Percentiles rank a stretch among this genome's conserved stretches.
Evolutionary conservation across 1,140 invertebrate genomes (phyloP).

Genomic region (Harpegnathos saltator): DNA sequence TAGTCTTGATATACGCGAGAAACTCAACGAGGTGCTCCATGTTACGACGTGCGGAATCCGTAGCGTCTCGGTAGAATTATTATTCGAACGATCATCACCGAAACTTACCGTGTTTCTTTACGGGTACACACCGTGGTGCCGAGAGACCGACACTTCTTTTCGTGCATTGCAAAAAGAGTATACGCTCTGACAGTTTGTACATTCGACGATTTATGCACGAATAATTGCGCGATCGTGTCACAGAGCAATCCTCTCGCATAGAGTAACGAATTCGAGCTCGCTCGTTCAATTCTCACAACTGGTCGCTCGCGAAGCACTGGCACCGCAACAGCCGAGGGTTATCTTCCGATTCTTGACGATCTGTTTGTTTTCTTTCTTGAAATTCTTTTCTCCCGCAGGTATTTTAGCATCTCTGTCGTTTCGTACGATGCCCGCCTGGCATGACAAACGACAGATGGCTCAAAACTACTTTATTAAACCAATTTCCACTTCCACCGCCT

Average conservation of each 20-base stretch:
- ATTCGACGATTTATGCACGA: not conserved
- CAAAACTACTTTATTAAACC: conserved; percentile 34
- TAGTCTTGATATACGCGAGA: not conserved
- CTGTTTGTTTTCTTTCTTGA: not conserved
- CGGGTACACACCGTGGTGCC: conserved; percentile 35
- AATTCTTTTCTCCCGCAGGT: not conserved
- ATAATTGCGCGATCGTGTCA: not conserved
- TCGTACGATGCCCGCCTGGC: conserved; percentile 52
- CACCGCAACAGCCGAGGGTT: not conserved
- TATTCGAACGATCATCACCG: not conserved
- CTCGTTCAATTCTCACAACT: conserved; percentile 4
- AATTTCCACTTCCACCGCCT: conserved; percentile 65
- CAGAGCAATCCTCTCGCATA: not conserved
- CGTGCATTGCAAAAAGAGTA: conserved; percentile 28
- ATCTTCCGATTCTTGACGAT: not conserved
- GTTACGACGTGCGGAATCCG: not conserved
- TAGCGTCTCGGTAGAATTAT: not conserved
- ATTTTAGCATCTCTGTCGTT: conserved; percentile 28
- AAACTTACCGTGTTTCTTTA: conserved; percentile 60
- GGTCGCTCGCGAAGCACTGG: not conserved
- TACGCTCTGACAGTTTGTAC: conserved; percentile 53
- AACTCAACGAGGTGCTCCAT: not conserved
- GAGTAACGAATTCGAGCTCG: not conserved
- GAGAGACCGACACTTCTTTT: conserved; percentile 52
- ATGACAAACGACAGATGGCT: conserved; percentile 68